Conservation (phyloP, 23 tunicate species). For the Ciona savignyi region DNA sequence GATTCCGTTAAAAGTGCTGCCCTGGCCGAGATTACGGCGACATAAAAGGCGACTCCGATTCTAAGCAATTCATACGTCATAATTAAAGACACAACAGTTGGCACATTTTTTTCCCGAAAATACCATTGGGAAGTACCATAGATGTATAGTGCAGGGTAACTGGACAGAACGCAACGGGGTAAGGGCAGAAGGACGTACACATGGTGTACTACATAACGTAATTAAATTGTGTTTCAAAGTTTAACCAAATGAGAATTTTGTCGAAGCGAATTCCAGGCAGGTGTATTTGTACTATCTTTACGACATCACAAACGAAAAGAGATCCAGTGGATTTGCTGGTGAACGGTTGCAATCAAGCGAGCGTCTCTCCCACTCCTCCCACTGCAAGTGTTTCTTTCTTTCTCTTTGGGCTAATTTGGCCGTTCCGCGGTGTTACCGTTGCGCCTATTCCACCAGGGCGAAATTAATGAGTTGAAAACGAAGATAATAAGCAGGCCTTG, state of each 20-base stretch:
- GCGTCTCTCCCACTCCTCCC: not conserved
- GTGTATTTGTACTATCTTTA: not conserved
- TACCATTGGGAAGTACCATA: not conserved
- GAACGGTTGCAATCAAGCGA: slow-evolving; percentile 1
- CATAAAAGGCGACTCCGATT: not conserved
- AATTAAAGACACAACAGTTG: slow-evolving; percentile 1
- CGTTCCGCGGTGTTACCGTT: not conserved
- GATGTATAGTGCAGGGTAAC: not conserved
- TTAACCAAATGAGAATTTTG: no score
- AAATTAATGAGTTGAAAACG: not conserved
- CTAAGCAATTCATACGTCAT: not conserved
- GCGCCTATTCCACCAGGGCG: slow-evolving; percentile 1
- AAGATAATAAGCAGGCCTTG: not conserved
- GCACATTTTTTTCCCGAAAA: not conserved
- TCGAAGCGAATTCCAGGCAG: not conserved
- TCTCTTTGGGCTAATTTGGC: not conserved
- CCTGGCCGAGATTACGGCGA: not conserved
- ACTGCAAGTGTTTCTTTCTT: not conserved
- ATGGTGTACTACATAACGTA: no score
- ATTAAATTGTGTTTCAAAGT: no score
- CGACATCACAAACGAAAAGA: not conserved
- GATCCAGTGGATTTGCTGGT: not conserved
- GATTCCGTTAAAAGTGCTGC: not conserved
- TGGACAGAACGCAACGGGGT: no score
- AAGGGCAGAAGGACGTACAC: no score